These are phyloP conservation scores for Parazoanthus swiftii DNA, from an alignment of 92 coral and sea anemone species.

Conservation along the genomic window DNA sequence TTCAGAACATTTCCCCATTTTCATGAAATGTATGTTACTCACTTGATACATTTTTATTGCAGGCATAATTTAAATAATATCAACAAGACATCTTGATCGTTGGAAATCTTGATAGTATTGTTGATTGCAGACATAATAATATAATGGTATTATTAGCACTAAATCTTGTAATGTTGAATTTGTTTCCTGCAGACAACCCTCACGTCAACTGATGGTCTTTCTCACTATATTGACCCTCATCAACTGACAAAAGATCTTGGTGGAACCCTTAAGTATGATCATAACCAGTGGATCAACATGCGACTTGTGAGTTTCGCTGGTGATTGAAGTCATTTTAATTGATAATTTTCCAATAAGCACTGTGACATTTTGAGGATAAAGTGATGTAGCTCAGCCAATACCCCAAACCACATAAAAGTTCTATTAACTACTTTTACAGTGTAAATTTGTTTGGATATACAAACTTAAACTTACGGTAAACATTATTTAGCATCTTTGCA, in stretches of 20 bases:
- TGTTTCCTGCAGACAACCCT: conserved; percentile 73
- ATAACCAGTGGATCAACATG: conserved; percentile 97
- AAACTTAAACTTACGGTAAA: too few relatives aligned
- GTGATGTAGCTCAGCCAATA: neutral
- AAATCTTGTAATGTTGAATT: neutral
- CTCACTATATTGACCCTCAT: conserved; percentile 82
- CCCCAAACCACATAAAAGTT: neutral
- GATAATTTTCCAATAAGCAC: neutral
- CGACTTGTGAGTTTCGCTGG: conserved; percentile 76
- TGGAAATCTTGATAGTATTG: neutral
- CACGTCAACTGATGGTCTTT: conserved; percentile 88
- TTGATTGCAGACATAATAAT: neutral
- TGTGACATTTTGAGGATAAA: neutral
- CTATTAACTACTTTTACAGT: too few relatives aligned
- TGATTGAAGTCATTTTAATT: neutral
- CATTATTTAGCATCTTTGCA: too few relatives aligned
- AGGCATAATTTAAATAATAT: too few relatives aligned
- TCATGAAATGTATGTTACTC: neutral
- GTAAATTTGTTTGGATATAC: too few relatives aligned
- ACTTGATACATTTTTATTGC: too few relatives aligned
- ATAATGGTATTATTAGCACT: neutral
- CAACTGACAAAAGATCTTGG: conserved; percentile 84
- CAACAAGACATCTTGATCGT: neutral
- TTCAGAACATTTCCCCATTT: neutral
- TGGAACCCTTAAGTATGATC: conserved; percentile 95